A percentile compares a stretch with the other conserved stretches of the same genome.
Conservation (phyloP, 2,797 vertebrate species). For the Menidia menidia region DNA sequence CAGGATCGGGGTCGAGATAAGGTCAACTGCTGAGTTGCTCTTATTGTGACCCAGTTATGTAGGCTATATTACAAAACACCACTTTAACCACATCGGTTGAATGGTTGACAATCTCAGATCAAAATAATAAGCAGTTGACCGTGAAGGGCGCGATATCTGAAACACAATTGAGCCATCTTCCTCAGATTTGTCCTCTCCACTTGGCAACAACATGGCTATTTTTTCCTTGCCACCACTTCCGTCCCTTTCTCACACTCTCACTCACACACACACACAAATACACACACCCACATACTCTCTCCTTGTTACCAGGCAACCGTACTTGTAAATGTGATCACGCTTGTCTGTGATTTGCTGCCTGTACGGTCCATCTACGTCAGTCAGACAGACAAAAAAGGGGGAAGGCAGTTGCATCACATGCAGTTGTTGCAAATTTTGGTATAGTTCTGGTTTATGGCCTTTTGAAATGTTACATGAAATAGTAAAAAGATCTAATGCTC, state of each 20-base stretch:
- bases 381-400: constrained; percentile 25
- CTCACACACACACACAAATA: constrained; percentile 21
- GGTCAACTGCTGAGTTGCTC: constrained; percentile 22
- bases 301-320: constrained; percentile 83
- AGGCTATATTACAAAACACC: background rate
- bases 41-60: constrained; percentile 25
- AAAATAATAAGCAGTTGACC: constrained; percentile 28
- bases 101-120: constrained; percentile 33
- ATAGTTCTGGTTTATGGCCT: background rate
- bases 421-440: background rate
- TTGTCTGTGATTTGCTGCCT: constrained; percentile 65
- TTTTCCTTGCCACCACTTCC: constrained; percentile 72
- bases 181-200: constrained; percentile 69
- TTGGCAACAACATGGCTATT: constrained; percentile 79
- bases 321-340: constrained; percentile 70
- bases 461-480: background rate
- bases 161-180: constrained; percentile 60
- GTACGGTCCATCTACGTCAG: constrained; percentile 39
- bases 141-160: constrained; percentile 54
- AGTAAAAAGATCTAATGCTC: background rate
- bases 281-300: constrained; percentile 38
- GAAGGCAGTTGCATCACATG: constrained; percentile 5
- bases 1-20: constrained; percentile 14
- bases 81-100: constrained; percentile 6
- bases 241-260: constrained; percentile 59